Evolutionary conservation across 2,113 vertebrate genomes (phyloP).

Genomic region (Cygnus buccinator): DNA sequence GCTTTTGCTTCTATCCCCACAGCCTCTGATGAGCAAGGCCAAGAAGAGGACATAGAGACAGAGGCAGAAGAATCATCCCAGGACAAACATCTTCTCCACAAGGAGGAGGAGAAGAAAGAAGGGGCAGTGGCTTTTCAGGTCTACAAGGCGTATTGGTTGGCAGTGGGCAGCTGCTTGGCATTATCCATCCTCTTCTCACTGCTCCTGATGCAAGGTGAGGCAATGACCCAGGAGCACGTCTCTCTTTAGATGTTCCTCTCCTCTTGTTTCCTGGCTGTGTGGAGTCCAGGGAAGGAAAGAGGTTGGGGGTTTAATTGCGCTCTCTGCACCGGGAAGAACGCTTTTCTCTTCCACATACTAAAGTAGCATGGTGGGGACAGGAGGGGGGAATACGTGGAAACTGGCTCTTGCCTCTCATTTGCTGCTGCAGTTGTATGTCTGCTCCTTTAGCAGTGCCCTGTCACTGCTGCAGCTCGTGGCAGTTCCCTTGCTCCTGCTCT

Average conservation of each 20-base stretch:
- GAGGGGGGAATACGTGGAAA: neutral
- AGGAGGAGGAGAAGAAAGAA: constrained; percentile 88
- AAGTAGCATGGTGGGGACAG: neutral
- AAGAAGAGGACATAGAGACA: constrained; percentile 48
- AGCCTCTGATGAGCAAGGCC: constrained; percentile 42
- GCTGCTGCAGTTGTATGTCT: neutral
- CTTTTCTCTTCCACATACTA: neutral
- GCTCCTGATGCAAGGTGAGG: constrained; percentile 94
- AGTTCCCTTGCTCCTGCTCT: neutral
- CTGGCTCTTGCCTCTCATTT: neutral
- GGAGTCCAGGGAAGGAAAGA: neutral
- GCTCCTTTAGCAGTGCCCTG: neutral
- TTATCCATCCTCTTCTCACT: constrained; percentile 83
- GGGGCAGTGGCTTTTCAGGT: constrained; percentile 89
- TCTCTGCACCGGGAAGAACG: neutral
- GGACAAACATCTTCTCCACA: constrained; percentile 8
- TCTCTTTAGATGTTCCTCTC: neutral
- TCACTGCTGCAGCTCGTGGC: neutral
- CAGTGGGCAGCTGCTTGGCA: constrained; percentile 82
- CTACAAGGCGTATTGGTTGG: constrained; percentile 89
- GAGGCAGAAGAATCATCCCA: constrained; percentile 34
- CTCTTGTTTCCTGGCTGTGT: neutral
- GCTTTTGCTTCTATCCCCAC: neutral
- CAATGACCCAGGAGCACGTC: neutral
- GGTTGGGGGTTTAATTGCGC: rapidly evolving